phyloP scores from a whole-genome alignment of 2,888 invertebrate genomes.

The Creontiades dilutus region DNA sequence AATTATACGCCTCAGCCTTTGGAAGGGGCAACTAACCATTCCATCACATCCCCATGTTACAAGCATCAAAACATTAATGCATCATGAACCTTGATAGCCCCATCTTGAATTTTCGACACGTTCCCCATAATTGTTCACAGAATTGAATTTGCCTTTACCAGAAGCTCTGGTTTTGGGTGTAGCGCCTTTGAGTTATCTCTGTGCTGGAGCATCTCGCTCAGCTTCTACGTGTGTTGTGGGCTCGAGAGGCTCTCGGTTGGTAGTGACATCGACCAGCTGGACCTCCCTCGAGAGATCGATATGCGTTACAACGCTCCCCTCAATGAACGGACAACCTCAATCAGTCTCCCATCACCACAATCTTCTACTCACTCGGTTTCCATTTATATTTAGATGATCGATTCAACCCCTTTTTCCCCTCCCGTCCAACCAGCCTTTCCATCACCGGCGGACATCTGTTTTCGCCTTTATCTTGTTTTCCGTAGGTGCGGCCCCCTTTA shows the following conservation, averaged over 20 bases:
- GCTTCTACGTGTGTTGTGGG: too few species aligned
- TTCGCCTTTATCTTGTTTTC: background rate
- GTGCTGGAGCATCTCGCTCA: too few species aligned
- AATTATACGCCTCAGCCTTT: too few species aligned
- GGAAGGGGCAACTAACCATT: too few species aligned
- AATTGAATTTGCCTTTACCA: too few species aligned
- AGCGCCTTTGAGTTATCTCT: too few species aligned
- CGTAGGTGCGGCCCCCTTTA: background rate
- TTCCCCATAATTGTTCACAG: too few species aligned
- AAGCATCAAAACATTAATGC: too few species aligned
- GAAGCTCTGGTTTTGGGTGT: too few species aligned
- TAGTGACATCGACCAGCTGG: conserved; percentile 22
- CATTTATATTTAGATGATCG: conserved; percentile 34
- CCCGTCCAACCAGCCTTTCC: background rate
- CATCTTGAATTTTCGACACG: too few species aligned
- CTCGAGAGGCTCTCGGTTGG: background rate
- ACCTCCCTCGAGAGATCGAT: background rate
- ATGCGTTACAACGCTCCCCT: background rate
- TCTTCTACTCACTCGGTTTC: background rate
- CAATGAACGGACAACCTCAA: conserved; percentile 4
- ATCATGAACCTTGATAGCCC: too few species aligned
- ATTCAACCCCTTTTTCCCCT: background rate
- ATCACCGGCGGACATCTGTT: background rate
- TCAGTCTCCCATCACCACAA: conserved; percentile 3
- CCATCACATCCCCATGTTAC: too few species aligned